Percentiles rank a stretch among this genome's conserved stretches.
Conservation (phyloP, 92 coral and sea anemone species). For the Porites lobata region DNA sequence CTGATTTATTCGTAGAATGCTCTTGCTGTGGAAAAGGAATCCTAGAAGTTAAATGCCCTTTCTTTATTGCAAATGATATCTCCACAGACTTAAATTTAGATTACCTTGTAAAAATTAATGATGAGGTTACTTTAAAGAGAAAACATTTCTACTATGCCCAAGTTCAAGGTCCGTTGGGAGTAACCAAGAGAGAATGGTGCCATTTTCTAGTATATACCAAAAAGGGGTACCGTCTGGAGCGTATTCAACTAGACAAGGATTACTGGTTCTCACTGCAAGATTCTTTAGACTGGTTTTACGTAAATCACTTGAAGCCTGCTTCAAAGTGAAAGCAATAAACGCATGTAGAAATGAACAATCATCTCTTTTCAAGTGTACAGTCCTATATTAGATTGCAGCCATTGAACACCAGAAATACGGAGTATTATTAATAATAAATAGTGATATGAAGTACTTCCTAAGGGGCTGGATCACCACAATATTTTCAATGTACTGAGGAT, state of each 20-base stretch:
- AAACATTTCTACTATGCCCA: slow-evolving; percentile 56
- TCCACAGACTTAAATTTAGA: slow-evolving; percentile 38
- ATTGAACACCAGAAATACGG: no score
- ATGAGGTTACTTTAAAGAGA: slow-evolving; percentile 34
- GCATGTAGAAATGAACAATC: no score
- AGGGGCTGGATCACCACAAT: no score
- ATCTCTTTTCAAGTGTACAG: no score
- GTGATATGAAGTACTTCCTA: no score
- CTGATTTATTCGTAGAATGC: slow-evolving; percentile 55
- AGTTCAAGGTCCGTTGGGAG: slow-evolving; percentile 53
- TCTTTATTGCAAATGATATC: slow-evolving; percentile 35
- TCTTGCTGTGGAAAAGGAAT: slow-evolving; percentile 51
- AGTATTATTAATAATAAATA: no score
- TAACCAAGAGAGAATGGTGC: slow-evolving; percentile 58
- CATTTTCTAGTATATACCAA: slow-evolving; percentile 53
- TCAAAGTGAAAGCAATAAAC: no score
- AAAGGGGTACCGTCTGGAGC: slow-evolving; percentile 21
- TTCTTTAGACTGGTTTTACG: slow-evolving; percentile 39
- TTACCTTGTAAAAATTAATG: slow-evolving; percentile 31
- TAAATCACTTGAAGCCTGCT: no score
- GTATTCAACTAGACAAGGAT: slow-evolving; percentile 26
- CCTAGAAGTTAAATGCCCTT: slow-evolving; percentile 54
- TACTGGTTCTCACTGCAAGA: slow-evolving; percentile 35
- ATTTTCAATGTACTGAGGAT: no score
- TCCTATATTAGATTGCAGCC: no score